These are phyloP conservation scores for Drosophila tanythrix DNA, from an alignment of 2,888 invertebrate genomes.

Conservation along the genomic window DNA sequence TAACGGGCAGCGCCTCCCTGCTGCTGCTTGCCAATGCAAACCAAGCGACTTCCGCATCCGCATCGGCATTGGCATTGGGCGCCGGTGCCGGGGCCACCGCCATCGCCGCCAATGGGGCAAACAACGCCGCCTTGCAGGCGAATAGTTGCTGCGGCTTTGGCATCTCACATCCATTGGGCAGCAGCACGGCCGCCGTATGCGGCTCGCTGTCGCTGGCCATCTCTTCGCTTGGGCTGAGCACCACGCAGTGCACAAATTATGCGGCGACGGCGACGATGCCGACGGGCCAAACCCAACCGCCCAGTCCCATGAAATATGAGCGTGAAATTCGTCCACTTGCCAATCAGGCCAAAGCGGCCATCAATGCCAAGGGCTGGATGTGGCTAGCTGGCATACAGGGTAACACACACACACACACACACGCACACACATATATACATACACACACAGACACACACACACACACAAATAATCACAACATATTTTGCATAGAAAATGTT, in stretches of 20 bases:
- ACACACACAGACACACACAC: no score
- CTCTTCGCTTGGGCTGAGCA: conserved; percentile 80
- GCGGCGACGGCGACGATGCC: conserved; percentile 57
- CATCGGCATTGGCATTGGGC: conserved; percentile 26
- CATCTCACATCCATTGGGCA: conserved; percentile 68
- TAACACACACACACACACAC: conserved; percentile 31
- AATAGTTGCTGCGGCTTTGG: conserved; percentile 65
- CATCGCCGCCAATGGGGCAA: conserved; percentile 3
- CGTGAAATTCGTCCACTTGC: conserved; percentile 87
- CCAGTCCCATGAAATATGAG: conserved; percentile 86
- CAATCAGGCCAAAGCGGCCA: conserved; percentile 88
- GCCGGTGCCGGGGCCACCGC: background rate
- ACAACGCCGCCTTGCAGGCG: conserved; percentile 55
- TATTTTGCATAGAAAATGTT: background rate
- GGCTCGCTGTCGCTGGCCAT: conserved; percentile 83
- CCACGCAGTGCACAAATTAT: conserved; percentile 67
- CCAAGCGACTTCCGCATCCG: conserved; percentile 53
- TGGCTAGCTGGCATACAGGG: conserved; percentile 93
- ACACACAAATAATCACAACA: background rate
- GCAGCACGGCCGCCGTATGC: conserved; percentile 82
- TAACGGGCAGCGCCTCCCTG: conserved; percentile 59
- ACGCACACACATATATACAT: accelerated
- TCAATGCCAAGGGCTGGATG: conserved; percentile 92
- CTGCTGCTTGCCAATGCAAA: conserved; percentile 62
- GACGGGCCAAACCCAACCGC: conserved; percentile 75